phyloP scores from a whole-genome alignment of 2,888 invertebrate species.

The Taenaris catops region DNA sequence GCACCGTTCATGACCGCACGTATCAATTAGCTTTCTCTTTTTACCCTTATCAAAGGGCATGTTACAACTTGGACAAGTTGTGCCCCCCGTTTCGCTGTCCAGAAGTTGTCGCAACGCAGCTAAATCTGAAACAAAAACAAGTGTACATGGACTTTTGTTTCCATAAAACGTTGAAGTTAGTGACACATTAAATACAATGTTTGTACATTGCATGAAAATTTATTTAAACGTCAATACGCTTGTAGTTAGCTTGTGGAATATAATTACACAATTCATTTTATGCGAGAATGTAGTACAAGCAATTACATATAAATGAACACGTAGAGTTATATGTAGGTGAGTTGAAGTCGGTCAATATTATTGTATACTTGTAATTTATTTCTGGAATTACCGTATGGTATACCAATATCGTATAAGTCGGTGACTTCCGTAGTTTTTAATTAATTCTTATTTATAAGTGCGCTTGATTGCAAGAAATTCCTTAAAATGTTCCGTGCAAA shows the following conservation, averaged over 20 bases:
- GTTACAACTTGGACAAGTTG: constrained; percentile 90
- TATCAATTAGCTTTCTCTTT: constrained; percentile 95
- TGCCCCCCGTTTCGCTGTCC: constrained; percentile 86
- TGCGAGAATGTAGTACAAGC: constrained; percentile 23
- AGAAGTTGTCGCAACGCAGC: constrained; percentile 90
- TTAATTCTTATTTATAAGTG: constrained; percentile 25
- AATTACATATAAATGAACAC: constrained; percentile 25
- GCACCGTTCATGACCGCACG: constrained; percentile 97
- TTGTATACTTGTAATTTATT: constrained; percentile 15
- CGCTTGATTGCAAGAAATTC: constrained; percentile 17
- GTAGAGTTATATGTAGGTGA: constrained; percentile 21
- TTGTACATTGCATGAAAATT: constrained; percentile 16
- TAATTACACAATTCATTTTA: constrained; percentile 25
- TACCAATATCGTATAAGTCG: neutral
- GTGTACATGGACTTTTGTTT: constrained; percentile 1
- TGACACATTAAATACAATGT: constrained; percentile 5
- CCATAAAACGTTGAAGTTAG: constrained; percentile 2
- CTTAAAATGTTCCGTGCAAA: constrained; percentile 23
- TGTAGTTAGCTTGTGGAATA: constrained; percentile 17
- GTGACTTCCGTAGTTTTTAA: constrained; percentile 18
- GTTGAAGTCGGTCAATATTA: constrained; percentile 17
- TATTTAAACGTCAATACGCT: constrained; percentile 19
- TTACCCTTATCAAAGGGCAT: constrained; percentile 98
- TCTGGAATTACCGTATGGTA: constrained; percentile 14
- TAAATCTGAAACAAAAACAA: constrained; percentile 83